Base-by-base conservation (phyloP, 2,113 vertebrate species). In the Mormoops blainvillei region DNA sequence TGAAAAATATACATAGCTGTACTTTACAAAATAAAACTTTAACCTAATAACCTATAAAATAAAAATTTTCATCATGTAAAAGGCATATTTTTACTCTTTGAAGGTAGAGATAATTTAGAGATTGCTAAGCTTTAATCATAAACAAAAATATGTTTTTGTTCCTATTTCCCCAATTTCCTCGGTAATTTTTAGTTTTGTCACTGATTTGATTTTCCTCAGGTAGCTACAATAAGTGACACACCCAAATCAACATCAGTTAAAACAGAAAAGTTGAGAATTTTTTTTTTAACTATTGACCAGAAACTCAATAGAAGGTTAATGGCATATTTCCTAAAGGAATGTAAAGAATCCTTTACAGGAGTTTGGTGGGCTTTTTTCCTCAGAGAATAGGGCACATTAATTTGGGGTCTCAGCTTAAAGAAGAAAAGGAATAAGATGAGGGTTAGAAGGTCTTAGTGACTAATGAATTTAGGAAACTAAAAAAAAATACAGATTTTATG, bases 111-210 rank as follows among this genome's bases (percentile, higher is more conserved):
- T 80, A 20, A 89, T 74, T 74, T 82, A 78, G 18, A 74, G 56
- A 96, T 80, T 45, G 26, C 7, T 89, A 92, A 77, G 54, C 89
- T 89, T 87, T 93, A 87, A 89, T 77, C 20, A 91, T 82, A 92
- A 94, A 19, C 5, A 52, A 94, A 95, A 95, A 91, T 61, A 86
- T 65, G 33, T 54, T 86, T 77, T 56, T 84, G 38, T n/a, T 95
- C 16, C 2, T 65, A 82, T 82, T 87, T 70, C 76, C 92, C 19
- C 48, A 41, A 80, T 94, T 91, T 94, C 11, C 65, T 28, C 22
- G 14, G 38, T 50, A 52, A 80, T 78, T 84, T 89, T 63, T 67
- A 71, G 89, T 73, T 91, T 97, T 90, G n/a, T 2, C n/a, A 87
- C 24, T 80, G 20, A 87, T 43, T 81, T 94, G 58, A 77, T 94